Evolutionary conservation across 2,797 vertebrate genomes (phyloP).

Genomic region (Esox masquinongy): DNA sequence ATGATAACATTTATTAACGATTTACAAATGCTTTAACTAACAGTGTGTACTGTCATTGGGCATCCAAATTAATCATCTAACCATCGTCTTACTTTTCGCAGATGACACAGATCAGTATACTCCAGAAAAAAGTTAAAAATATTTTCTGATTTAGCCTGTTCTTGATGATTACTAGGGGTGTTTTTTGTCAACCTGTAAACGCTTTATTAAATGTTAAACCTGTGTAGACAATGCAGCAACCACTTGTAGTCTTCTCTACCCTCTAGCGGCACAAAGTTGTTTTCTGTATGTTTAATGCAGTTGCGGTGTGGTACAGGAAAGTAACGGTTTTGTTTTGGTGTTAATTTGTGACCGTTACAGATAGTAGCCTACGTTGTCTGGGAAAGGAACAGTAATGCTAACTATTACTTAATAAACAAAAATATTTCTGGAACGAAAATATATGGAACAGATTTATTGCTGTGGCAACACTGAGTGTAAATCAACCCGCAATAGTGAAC

Average conservation of each 20-base stretch:
- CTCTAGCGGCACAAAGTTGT: slow-evolving; percentile 36
- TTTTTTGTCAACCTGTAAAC: not conserved
- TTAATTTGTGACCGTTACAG: not conserved
- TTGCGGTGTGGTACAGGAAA: slow-evolving; percentile 6
- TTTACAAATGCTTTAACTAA: no score
- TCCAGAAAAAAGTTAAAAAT: no score
- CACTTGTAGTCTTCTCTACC: slow-evolving; percentile 29
- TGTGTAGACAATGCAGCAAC: not conserved
- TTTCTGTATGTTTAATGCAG: not conserved
- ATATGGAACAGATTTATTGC: slow-evolving; percentile 7
- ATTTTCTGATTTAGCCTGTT: not conserved
- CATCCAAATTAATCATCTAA: no score
- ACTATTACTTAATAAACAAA: no score
- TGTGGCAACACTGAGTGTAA: slow-evolving; percentile 11
- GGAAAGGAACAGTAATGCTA: not conserved
- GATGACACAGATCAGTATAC: no score
- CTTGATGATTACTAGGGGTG: not conserved
- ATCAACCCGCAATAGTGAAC: not conserved
- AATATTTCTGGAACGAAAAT: not conserved
- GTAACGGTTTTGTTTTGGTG: slow-evolving; percentile 32
- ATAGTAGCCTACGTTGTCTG: not conserved
- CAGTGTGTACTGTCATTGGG: no score
- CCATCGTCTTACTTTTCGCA: no score
- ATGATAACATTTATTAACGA: no score
- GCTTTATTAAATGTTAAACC: not conserved